phyloP scores from a whole-genome alignment of 1,140 invertebrate genomes.

The Zaprionus vittiger region DNA sequence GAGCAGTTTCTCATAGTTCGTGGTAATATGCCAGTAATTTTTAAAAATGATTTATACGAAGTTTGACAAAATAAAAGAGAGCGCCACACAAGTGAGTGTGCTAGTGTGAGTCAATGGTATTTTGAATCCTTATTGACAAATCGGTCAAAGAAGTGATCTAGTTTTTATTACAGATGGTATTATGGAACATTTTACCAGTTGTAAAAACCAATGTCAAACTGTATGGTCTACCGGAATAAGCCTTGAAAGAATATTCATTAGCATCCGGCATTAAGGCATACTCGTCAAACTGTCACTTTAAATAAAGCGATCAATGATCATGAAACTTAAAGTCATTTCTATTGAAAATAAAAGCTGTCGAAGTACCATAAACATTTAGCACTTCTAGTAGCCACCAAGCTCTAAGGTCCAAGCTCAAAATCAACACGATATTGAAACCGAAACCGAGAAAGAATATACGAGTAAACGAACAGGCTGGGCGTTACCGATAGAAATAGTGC shows the following conservation, averaged over 20 bases:
- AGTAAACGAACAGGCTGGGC: constrained; percentile 36
- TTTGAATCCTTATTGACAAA: no score
- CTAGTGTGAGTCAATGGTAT: no score
- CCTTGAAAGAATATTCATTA: background rate
- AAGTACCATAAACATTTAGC: constrained; percentile 63
- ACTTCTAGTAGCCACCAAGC: constrained; percentile 49
- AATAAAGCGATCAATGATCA: constrained; percentile 27
- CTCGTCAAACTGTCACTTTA: constrained; percentile 10
- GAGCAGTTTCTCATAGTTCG: background rate
- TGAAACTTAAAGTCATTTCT: constrained; percentile 46
- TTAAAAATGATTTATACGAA: no score
- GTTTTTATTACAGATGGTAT: background rate
- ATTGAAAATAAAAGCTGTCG: constrained; percentile 24
- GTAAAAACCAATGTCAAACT: background rate
- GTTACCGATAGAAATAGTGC: background rate
- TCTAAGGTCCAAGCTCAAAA: constrained; percentile 26
- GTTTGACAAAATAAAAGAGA: no score
- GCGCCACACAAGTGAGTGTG: no score
- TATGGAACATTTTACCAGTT: background rate
- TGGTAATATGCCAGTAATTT: background rate
- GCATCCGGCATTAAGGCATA: constrained; percentile 8
- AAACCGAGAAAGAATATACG: constrained; percentile 10
- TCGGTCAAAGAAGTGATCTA: no score
- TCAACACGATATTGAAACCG: constrained; percentile 40
- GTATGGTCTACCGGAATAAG: background rate